A percentile compares a stretch with the other conserved stretches of the same genome.
These are phyloP conservation scores for Erpornis zantholeuca DNA, from an alignment of 2,113 vertebrate genomes.

Conservation along the genomic window DNA sequence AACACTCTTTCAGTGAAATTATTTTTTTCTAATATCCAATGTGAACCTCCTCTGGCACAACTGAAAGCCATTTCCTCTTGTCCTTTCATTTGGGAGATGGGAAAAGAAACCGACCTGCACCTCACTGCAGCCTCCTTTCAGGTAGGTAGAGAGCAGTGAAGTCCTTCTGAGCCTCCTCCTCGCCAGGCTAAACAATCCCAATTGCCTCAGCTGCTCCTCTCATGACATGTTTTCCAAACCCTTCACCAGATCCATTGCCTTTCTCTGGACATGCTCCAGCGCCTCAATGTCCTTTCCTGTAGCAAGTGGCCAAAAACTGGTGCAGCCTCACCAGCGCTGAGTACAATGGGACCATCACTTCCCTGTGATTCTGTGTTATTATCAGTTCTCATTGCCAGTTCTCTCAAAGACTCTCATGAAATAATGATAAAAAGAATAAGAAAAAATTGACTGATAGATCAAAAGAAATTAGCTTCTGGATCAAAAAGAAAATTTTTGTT, in stretches of 20 bases:
- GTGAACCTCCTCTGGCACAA: neutral
- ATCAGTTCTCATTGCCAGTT: neutral
- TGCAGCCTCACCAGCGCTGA: neutral
- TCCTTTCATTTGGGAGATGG: neutral
- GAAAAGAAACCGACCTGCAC: neutral
- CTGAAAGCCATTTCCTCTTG: neutral
- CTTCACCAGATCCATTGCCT: neutral
- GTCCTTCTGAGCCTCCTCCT: neutral
- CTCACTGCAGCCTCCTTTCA: neutral
- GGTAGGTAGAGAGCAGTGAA: neutral
- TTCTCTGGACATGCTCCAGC: neutral
- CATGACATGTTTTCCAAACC: neutral
- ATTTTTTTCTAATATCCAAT: neutral
- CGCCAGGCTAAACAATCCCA: neutral
- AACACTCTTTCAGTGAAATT: neutral
- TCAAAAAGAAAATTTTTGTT: neutral
- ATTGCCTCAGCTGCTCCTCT: fast-evolving
- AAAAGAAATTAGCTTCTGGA: neutral
- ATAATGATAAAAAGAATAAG: neutral
- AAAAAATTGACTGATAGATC: neutral
- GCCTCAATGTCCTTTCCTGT: neutral
- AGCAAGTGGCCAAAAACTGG: neutral
- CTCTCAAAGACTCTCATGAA: neutral
- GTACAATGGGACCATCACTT: neutral
- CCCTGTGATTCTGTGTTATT: neutral